A percentile compares a stretch with the other conserved stretches of the same genome.
Evolutionary conservation across 2,888 invertebrate species (phyloP).

Genomic region (Pogonocherus hispidulus): DNA sequence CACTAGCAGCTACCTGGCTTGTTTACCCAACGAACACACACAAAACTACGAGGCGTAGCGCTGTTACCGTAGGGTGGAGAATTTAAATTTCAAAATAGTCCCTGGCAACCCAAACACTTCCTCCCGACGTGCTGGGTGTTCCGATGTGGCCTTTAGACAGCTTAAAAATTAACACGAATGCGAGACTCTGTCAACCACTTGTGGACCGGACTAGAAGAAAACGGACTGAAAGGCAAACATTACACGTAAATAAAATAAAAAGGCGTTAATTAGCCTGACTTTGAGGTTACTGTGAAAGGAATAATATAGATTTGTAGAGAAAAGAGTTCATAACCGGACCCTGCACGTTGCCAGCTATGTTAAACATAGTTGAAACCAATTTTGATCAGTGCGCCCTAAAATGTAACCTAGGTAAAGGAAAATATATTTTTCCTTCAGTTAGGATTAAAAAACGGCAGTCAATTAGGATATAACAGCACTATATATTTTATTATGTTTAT

Average conservation of each 20-base stretch:
- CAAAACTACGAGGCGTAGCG: slow-evolving; percentile 27
- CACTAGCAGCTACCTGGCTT: slow-evolving; percentile 51
- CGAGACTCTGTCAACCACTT: slow-evolving; percentile 18
- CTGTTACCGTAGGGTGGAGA: slow-evolving; percentile 17
- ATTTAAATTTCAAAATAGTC: slow-evolving; percentile 29
- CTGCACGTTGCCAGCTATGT: too few species aligned
- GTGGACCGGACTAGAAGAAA: slow-evolving; percentile 5
- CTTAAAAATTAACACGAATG: slow-evolving; percentile 27
- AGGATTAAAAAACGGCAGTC: too few species aligned
- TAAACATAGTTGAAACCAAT: too few species aligned
- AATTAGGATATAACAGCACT: too few species aligned
- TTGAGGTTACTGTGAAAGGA: background rate
- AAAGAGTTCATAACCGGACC: too few species aligned
- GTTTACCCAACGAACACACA: slow-evolving; percentile 43
- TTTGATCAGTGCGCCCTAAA: too few species aligned
- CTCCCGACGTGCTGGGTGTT: slow-evolving; percentile 28
- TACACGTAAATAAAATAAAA: background rate
- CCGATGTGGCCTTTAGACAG: slow-evolving; percentile 1
- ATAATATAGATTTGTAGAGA: background rate
- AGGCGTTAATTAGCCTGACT: slow-evolving; percentile 15
- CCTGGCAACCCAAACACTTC: slow-evolving; percentile 26
- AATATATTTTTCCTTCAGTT: too few species aligned
- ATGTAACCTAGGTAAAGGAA: too few species aligned
- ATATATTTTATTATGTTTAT: too few species aligned
- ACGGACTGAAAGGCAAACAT: slow-evolving; percentile 9